Evolutionary conservation across 2,797 vertebrate species (phyloP).

Genomic region (Coregonus suidteri): DNA sequence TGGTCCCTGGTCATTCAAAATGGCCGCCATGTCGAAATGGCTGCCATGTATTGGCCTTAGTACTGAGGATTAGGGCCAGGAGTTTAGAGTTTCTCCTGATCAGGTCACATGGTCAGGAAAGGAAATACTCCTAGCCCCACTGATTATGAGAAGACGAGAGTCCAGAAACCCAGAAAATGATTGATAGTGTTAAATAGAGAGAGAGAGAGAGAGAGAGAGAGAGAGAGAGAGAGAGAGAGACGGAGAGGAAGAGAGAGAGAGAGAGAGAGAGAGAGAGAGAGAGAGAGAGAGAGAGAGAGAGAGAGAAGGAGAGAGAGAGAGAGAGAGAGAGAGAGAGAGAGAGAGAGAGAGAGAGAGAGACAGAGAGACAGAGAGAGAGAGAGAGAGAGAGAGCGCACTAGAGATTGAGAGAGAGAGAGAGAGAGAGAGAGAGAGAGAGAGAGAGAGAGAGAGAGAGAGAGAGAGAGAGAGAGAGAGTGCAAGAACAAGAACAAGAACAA

Average conservation of each 20-base stretch:
- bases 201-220: constrained; percentile 23
- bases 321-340: too few relatives aligned
- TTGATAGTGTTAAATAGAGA: background rate
- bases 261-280: too few relatives aligned
- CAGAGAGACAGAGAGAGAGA: too few relatives aligned
- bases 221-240: background rate
- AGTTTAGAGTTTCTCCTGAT: background rate
- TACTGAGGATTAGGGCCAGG: background rate
- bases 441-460: too few relatives aligned
- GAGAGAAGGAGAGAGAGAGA: too few relatives aligned
- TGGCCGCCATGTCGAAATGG: constrained; percentile 40
- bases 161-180: constrained; percentile 10
- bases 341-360: too few relatives aligned
- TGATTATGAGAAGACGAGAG: constrained; percentile 11
- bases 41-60: constrained; percentile 55
- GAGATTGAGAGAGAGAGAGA: too few relatives aligned
- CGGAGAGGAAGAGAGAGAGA: too few relatives aligned
- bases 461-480: too few relatives aligned
- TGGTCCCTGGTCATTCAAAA: constrained; percentile 74
- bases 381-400: too few relatives aligned
- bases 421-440: too few relatives aligned
- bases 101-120: background rate
- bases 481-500: background rate
- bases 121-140: background rate
- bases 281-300: too few relatives aligned